These are phyloP conservation scores for Deroplatys truncata DNA, from an alignment of 2,888 invertebrate species.

Conservation along the genomic window DNA sequence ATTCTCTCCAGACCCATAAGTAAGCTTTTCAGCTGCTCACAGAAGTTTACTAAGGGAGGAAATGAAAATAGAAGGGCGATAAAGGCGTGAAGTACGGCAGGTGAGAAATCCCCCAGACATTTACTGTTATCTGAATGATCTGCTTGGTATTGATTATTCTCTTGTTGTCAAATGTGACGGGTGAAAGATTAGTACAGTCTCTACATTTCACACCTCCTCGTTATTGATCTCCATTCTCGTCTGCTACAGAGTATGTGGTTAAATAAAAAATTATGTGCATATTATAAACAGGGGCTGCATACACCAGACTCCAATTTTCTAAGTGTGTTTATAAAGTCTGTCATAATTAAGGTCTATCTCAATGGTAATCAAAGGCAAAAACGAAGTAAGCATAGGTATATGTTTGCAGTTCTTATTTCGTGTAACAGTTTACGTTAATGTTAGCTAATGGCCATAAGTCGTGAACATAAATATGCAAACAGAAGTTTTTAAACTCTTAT, in stretches of 20 bases:
- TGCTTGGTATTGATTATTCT: not conserved
- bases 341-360: no score
- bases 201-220: not conserved
- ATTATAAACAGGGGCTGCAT: not conserved
- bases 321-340: no score
- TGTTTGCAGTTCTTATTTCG: no score
- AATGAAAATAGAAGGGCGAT: not conserved
- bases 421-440: no score
- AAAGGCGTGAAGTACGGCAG: not conserved
- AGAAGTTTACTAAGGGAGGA: not conserved
- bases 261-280: not conserved
- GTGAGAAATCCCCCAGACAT: not conserved
- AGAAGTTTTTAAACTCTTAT: no score
- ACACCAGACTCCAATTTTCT: no score
- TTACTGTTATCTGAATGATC: not conserved
- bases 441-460: no score
- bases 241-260: not conserved
- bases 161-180: not conserved
- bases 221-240: not conserved
- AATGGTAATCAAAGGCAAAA: no score
- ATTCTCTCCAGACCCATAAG: not conserved
- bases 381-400: no score
- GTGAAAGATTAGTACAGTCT: not conserved
- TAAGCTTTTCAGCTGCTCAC: not conserved
- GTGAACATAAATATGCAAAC: no score